Conservation (phyloP, 2,113 vertebrate genomes). For the Garra rufa region DNA sequence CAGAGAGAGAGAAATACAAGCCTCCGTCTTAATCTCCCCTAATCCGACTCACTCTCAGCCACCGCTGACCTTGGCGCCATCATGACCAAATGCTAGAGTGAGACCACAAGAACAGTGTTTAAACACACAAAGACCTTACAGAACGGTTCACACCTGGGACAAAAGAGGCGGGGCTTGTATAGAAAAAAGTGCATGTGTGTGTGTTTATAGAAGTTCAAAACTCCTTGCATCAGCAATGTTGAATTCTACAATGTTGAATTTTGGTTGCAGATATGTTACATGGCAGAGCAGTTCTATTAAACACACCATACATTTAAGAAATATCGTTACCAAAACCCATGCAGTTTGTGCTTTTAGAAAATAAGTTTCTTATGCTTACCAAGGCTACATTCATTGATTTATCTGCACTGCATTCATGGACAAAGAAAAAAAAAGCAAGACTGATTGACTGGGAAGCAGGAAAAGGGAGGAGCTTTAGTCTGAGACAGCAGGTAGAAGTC, state of each 20-base stretch:
- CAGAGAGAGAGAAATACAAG: background rate
- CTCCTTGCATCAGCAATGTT: background rate
- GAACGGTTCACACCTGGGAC: background rate
- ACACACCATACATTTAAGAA: background rate
- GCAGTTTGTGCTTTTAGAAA: background rate
- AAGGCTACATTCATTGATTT: background rate
- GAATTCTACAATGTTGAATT: background rate
- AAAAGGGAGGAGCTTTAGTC: conserved; percentile 16
- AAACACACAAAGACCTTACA: conserved; percentile 10
- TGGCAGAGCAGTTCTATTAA: background rate
- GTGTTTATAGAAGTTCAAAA: background rate
- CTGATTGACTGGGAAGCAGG: background rate
- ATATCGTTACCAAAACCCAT: background rate
- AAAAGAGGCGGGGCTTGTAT: background rate
- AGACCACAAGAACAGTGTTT: conserved; percentile 18
- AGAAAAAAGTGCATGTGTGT: background rate
- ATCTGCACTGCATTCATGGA: background rate
- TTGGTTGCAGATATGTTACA: background rate
- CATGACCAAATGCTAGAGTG: conserved; percentile 15
- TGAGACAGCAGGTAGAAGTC: conserved; percentile 27
- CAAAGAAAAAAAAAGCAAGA: background rate
- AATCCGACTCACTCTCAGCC: conserved; percentile 16
- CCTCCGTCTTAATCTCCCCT: conserved; percentile 19
- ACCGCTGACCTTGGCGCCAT: background rate
- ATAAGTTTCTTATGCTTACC: background rate